Evolutionary conservation across 2,888 invertebrate species (phyloP).

Genomic region (Epinotia demarniana): DNA sequence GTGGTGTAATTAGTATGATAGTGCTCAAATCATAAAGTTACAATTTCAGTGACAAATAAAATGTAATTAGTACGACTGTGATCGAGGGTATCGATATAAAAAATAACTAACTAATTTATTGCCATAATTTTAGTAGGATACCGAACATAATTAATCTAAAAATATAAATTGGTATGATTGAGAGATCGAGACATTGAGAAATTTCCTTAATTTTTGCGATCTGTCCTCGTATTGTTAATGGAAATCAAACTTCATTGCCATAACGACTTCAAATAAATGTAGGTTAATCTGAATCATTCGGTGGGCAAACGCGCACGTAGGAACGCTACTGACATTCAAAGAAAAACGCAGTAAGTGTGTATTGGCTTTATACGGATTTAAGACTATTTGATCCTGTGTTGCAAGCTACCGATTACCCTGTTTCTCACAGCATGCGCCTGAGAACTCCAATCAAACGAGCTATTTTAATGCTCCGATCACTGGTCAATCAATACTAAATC

Average conservation of each 20-base stretch:
- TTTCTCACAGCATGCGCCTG: slow-evolving; percentile 68
- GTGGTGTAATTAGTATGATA: too few relatives aligned
- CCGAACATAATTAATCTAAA: too few relatives aligned
- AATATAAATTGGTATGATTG: too few relatives aligned
- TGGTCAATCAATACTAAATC: slow-evolving; percentile 63
- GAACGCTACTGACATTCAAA: neutral
- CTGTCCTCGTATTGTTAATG: neutral
- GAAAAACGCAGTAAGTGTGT: neutral
- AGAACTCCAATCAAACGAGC: slow-evolving; percentile 74
- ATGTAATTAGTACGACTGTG: too few relatives aligned
- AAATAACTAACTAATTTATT: too few relatives aligned
- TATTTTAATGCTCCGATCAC: slow-evolving; percentile 73
- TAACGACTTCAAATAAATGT: slow-evolving; percentile 25
- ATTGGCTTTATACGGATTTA: neutral
- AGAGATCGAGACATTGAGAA: too few relatives aligned
- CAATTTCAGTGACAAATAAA: too few relatives aligned
- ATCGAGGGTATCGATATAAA: too few relatives aligned
- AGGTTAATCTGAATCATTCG: slow-evolving; percentile 33
- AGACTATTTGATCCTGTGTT: neutral
- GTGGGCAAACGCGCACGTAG: slow-evolving; percentile 37
- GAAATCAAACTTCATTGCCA: slow-evolving; percentile 14
- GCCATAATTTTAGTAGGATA: too few relatives aligned
- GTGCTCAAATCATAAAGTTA: too few relatives aligned
- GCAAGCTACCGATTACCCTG: slow-evolving; percentile 58
- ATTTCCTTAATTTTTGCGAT: neutral